phyloP scores from a whole-genome alignment of 2,888 invertebrate genomes.

The Macrosoma leucophasiata region DNA sequence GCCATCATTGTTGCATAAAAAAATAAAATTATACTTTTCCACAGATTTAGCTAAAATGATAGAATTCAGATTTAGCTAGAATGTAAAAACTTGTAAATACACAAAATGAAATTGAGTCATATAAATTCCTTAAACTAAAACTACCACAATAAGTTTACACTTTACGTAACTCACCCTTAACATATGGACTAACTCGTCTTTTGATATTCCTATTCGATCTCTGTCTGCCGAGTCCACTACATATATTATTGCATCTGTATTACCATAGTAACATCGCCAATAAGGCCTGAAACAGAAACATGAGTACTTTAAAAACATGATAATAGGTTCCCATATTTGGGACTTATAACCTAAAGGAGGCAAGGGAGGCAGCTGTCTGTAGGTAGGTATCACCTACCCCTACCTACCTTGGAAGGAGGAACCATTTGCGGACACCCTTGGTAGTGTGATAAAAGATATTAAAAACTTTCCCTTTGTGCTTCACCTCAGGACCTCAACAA shows the following conservation, averaged over 20 bases:
- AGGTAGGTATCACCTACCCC: too few relatives aligned
- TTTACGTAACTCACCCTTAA: conserved; percentile 90
- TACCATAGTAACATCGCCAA: conserved; percentile 99
- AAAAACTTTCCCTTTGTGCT: too few relatives aligned
- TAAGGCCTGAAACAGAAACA: conserved; percentile 86
- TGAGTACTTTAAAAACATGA: conserved; percentile 10
- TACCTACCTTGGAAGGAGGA: too few relatives aligned
- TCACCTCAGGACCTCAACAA: too few relatives aligned
- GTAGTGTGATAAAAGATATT: too few relatives aligned
- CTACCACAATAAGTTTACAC: too few relatives aligned
- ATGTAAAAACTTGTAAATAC: not conserved
- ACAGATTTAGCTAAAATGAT: not conserved
- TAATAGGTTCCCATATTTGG: too few relatives aligned
- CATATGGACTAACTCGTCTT: conserved; percentile 98
- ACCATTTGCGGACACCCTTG: too few relatives aligned
- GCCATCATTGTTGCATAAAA: too few relatives aligned
- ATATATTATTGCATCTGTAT: conserved; percentile 99
- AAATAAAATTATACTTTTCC: not conserved
- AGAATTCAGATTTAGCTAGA: not conserved
- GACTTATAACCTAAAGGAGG: too few relatives aligned
- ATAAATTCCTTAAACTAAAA: conserved; percentile 1
- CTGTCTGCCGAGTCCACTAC: conserved; percentile 99
- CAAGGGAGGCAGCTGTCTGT: too few relatives aligned
- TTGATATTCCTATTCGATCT: conserved; percentile 99
- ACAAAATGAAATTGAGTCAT: too few relatives aligned